phyloP scores from a whole-genome alignment of 2,113 vertebrate genomes.

The Macquaria australasica region DNA sequence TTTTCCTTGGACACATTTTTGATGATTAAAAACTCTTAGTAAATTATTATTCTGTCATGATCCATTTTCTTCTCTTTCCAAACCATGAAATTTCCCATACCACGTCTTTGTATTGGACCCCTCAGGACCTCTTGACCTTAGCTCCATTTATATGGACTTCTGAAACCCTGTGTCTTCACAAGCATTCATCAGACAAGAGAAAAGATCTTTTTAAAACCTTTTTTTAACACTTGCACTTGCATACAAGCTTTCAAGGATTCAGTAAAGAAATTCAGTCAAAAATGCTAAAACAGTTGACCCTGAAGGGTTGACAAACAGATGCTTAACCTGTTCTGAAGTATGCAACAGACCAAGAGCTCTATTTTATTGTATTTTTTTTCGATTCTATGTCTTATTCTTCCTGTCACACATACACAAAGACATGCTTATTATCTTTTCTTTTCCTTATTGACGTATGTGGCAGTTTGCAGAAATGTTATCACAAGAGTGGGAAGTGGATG shows the following conservation, averaged over 20 bases:
- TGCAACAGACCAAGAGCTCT: not conserved
- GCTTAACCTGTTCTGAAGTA: not conserved
- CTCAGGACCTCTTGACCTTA: not conserved
- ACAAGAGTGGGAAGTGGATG: not conserved
- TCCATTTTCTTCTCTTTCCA: not conserved
- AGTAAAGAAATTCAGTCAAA: too few species aligned
- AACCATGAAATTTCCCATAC: not conserved
- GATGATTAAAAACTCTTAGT: not conserved
- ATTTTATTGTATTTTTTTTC: not conserved
- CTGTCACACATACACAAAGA: not conserved
- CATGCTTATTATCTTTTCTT: not conserved
- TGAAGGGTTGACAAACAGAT: not conserved
- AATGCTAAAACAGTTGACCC: not conserved
- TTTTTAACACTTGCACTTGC: not conserved
- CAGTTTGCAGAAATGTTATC: constrained; percentile 29
- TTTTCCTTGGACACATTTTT: not conserved
- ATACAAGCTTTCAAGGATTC: not conserved
- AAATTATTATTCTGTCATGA: not conserved
- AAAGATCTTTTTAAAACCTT: not conserved
- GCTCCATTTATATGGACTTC: not conserved
- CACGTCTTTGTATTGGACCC: not conserved
- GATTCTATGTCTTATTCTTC: not conserved
- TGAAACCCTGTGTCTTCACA: not conserved
- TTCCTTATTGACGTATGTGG: constrained; percentile 8
- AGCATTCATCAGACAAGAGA: not conserved